Conservation (phyloP, 2,113 vertebrate genomes). For the Pachypanchax playfairii region DNA sequence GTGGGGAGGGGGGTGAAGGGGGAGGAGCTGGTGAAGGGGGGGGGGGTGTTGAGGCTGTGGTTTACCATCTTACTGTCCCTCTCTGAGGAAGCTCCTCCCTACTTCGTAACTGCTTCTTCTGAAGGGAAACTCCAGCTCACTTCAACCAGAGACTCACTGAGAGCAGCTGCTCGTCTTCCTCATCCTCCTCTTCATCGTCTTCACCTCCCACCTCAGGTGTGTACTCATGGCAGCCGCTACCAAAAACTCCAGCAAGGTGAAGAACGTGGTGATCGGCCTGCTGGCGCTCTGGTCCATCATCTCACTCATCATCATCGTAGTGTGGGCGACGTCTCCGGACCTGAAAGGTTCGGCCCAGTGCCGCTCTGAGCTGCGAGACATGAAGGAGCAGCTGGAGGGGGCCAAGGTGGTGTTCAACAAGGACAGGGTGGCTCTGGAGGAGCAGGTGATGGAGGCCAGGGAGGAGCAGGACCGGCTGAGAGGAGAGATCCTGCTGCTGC, state of each 20-base stretch:
- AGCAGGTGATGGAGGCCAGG: slow-evolving; percentile 35
- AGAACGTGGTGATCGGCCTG: slow-evolving; percentile 45
- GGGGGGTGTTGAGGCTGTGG: too few relatives aligned
- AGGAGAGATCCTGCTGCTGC: slow-evolving; percentile 23
- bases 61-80: too few relatives aligned
- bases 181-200: neutral
- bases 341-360: slow-evolving; percentile 64
- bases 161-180: slow-evolving; percentile 22
- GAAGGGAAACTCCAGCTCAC: slow-evolving; percentile 57
- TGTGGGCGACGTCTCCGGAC: slow-evolving; percentile 74
- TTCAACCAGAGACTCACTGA: slow-evolving; percentile 27
- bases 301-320: slow-evolving; percentile 73
- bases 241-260: slow-evolving; percentile 46
- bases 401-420: slow-evolving; percentile 43
- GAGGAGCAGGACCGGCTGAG: slow-evolving; percentile 18
- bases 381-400: slow-evolving; percentile 34
- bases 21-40: slow-evolving; percentile 15
- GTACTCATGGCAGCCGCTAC: slow-evolving; percentile 55
- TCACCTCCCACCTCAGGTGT: neutral
- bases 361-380: slow-evolving; percentile 42
- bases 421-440: slow-evolving; percentile 64
- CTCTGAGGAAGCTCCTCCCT: slow-evolving; percentile 29
- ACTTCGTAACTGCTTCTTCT: slow-evolving; percentile 12
- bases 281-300: slow-evolving; percentile 72
- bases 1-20: neutral